Conservation (phyloP, 2,113 vertebrate species). For the Oxyura jamaicensis region DNA sequence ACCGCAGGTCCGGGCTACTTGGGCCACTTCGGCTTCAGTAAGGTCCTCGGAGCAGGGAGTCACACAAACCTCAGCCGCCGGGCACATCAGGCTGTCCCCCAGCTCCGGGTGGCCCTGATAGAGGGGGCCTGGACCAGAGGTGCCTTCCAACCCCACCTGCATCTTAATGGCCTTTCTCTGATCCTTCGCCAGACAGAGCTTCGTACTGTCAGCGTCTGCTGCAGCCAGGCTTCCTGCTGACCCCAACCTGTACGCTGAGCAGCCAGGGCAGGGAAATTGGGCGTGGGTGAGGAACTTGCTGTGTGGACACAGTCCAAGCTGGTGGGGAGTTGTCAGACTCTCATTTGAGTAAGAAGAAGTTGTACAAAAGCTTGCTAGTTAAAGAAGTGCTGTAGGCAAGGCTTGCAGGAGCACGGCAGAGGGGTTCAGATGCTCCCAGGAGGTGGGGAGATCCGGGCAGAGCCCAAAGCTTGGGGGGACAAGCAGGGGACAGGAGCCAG, state of each 20-base stretch:
- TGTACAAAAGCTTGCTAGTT: background rate
- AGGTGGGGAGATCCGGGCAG: background rate
- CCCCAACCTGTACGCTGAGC: background rate
- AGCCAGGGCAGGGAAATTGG: background rate
- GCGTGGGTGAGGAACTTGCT: background rate
- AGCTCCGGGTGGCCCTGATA: background rate
- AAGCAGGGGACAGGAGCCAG: background rate
- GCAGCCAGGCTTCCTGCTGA: background rate
- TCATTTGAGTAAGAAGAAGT: background rate
- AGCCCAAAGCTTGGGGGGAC: background rate
- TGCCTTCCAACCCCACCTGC: background rate
- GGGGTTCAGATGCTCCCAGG: background rate
- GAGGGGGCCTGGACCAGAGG: too few relatives aligned
- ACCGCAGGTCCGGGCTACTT: accelerated
- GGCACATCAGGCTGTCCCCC: background rate
- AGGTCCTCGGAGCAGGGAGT: background rate
- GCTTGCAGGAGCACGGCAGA: background rate
- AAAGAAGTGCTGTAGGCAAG: background rate
- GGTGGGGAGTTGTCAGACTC: background rate
- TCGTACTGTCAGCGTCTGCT: background rate
- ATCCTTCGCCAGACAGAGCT: conserved; percentile 25
- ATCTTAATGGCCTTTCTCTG: conserved; percentile 24
- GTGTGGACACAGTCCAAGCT: background rate
- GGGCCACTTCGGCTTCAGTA: background rate
- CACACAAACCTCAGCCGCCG: too few relatives aligned